Evolutionary conservation across 1,140 invertebrate genomes (phyloP).

Genomic region (Diploscapter pachys): DNA sequence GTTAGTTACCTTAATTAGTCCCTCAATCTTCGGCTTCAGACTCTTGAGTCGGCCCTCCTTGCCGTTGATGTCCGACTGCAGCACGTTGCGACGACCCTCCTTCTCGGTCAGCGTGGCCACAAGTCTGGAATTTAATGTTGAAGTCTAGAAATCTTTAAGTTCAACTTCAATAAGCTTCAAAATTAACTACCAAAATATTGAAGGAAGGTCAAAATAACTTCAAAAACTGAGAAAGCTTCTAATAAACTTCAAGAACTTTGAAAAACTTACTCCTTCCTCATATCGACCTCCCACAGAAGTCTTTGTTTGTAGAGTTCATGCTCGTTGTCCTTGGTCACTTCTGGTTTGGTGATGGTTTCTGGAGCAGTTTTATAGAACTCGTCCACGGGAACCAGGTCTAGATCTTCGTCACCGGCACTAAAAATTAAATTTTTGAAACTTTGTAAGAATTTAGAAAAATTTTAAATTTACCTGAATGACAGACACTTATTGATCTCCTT

Average conservation of each 20-base stretch:
- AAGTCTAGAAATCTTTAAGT: slow-evolving; percentile 7
- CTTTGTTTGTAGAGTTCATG: slow-evolving; percentile 17
- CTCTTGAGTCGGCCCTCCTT: slow-evolving; percentile 25
- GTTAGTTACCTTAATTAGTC: slow-evolving; percentile 18
- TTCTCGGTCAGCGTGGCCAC: slow-evolving; percentile 17
- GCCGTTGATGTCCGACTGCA: slow-evolving; percentile 23
- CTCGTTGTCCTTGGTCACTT: slow-evolving; percentile 26
- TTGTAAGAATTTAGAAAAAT: neutral
- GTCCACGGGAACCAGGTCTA: slow-evolving; percentile 29
- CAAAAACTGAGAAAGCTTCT: too few relatives aligned
- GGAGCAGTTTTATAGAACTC: slow-evolving; percentile 28
- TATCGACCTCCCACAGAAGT: slow-evolving; percentile 19
- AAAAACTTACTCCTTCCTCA: slow-evolving; percentile 26
- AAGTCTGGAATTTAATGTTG: slow-evolving; percentile 7
- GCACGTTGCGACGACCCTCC: slow-evolving; percentile 19
- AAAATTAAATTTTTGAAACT: neutral
- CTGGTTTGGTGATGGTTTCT: slow-evolving; percentile 5
- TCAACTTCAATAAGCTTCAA: neutral
- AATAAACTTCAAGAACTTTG: neutral
- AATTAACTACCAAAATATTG: neutral
- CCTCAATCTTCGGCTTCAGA: slow-evolving; percentile 28
- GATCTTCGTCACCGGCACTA: slow-evolving; percentile 28
- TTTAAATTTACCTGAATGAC: slow-evolving; percentile 13
- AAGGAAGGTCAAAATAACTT: neutral
- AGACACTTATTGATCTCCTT: slow-evolving; percentile 32